These are phyloP conservation scores for Hyposmocoma kahamanoa DNA, from an alignment of 1,140 invertebrate species.

Conservation along the genomic window DNA sequence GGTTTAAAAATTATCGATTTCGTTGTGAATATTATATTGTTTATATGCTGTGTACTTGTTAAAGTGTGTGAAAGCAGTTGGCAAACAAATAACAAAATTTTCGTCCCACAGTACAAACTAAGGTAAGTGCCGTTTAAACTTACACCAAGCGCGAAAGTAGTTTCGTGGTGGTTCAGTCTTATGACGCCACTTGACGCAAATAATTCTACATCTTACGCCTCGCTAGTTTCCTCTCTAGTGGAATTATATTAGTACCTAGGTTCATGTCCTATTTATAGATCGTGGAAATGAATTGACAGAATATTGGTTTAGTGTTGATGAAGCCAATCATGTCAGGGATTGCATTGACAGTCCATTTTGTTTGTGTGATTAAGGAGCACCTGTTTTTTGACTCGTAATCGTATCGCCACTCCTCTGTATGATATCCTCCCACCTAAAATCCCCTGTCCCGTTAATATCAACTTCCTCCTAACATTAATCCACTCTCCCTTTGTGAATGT, in stretches of 20 bases:
- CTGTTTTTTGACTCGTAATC: no score
- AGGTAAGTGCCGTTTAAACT: constrained; percentile 60
- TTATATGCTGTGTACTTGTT: constrained; percentile 65
- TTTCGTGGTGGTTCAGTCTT: background rate
- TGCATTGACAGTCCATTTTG: no score
- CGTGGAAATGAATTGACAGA: background rate
- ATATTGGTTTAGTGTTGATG: no score
- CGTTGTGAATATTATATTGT: constrained; percentile 45
- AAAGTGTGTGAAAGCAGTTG: constrained; percentile 42
- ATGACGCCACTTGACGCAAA: constrained; percentile 10
- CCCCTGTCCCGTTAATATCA: no score
- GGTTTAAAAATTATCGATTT: constrained; percentile 55
- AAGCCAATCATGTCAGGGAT: no score
- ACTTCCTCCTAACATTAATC: no score
- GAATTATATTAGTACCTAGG: constrained; percentile 7
- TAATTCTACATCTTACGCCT: constrained; percentile 12
- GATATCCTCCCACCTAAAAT: no score
- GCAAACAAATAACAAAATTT: constrained; percentile 46
- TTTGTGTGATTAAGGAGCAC: no score
- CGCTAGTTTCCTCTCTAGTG: constrained; percentile 5
- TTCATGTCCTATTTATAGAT: constrained; percentile 12
- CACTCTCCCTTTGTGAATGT: no score
- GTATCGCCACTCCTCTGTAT: no score
- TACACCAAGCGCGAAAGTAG: constrained; percentile 3
- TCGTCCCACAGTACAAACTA: constrained; percentile 51